phyloP scores from a whole-genome alignment of 2,113 vertebrate species.

The Apodemus sylvaticus region DNA sequence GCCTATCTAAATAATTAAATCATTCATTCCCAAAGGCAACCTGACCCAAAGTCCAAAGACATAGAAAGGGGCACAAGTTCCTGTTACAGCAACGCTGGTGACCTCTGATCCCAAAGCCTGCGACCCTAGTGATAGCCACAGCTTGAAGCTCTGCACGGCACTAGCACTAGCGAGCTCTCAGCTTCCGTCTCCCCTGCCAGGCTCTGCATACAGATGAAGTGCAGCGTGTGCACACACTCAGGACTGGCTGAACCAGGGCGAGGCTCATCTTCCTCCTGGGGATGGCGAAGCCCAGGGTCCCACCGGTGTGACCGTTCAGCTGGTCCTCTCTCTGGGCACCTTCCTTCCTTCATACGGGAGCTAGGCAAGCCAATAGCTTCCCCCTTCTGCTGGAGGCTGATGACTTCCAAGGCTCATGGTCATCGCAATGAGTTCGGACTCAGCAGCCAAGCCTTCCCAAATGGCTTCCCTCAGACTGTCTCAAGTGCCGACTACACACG shows the following conservation, averaged over 20 bases:
- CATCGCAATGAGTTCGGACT: not conserved
- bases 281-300: not conserved
- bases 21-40: not conserved
- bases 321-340: not conserved
- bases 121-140: not conserved
- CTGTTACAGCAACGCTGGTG: not conserved
- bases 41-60: not conserved
- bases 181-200: not conserved
- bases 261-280: not conserved
- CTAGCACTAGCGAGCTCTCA: not conserved
- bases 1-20: not conserved
- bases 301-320: not conserved
- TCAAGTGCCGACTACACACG: not conserved
- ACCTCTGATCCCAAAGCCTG: not conserved
- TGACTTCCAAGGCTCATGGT: not conserved
- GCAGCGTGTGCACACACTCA: not conserved
- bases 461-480: not conserved
- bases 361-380: not conserved
- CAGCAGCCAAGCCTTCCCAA: not conserved
- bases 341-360: not conserved
- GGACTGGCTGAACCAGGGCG: not conserved
- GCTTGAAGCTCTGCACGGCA: not conserved
- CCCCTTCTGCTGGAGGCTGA: not conserved
- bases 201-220: not conserved
- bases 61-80: not conserved